These are phyloP conservation scores for Desmophyllum pertusum DNA, from an alignment of 92 coral and sea anemone species.

Conservation along the genomic window DNA sequence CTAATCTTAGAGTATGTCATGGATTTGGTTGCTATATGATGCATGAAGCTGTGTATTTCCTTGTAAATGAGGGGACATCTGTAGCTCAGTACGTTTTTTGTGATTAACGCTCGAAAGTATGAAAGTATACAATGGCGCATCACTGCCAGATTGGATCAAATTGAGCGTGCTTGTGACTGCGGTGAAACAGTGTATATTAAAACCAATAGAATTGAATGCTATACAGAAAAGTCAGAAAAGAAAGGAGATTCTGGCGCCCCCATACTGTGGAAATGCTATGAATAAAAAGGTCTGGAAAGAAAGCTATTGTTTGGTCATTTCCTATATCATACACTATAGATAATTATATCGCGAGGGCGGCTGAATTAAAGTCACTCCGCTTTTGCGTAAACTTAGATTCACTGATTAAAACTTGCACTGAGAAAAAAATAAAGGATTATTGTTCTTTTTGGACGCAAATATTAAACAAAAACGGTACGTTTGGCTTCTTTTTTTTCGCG, in stretches of 20 bases:
- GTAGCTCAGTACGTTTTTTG: neutral
- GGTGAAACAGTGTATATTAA: neutral
- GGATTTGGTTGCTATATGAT: neutral
- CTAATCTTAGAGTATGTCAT: neutral
- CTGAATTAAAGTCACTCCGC: neutral
- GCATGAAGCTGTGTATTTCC: too few species aligned
- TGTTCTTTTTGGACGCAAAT: neutral
- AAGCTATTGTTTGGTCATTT: neutral
- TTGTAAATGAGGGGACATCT: too few species aligned
- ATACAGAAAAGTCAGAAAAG: neutral
- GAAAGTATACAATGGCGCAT: neutral
- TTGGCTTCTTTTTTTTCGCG: neutral
- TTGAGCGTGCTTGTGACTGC: neutral
- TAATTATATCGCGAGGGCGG: neutral
- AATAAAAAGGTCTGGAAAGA: neutral
- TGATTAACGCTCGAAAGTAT: neutral
- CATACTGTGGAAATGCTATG: neutral
- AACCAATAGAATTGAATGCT: neutral
- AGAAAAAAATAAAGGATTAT: neutral
- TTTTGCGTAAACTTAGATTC: neutral
- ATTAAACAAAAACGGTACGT: too few species aligned
- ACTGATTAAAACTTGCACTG: too few species aligned
- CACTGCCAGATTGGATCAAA: neutral
- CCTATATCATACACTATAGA: neutral
- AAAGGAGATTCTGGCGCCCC: neutral